Conservation (phyloP, 37 sponge, comb jelly and placozoan genomes). For the Petrosia ficiformis region DNA sequence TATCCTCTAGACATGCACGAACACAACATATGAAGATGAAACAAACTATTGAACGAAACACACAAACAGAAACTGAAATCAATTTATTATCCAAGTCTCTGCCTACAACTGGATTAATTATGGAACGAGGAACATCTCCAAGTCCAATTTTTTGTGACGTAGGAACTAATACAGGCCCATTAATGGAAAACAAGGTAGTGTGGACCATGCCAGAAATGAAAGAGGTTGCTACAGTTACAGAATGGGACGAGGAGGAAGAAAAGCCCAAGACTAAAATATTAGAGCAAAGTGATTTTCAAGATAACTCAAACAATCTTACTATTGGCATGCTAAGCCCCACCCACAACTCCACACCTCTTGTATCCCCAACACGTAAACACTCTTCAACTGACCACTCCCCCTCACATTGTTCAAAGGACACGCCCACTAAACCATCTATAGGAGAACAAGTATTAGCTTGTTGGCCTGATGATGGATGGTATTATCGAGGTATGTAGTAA, state of each 20-base stretch:
- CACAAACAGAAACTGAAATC: too few species aligned
- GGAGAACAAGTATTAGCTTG: slow-evolving; percentile 39
- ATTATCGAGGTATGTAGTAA: slow-evolving; percentile 20
- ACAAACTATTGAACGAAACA: too few species aligned
- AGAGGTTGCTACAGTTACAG: background rate
- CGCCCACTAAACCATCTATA: too few species aligned
- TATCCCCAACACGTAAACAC: background rate
- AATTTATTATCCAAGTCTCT: too few species aligned
- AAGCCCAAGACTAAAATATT: too few species aligned
- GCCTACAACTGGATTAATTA: background rate
- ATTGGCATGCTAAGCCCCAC: background rate
- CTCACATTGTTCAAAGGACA: too few species aligned
- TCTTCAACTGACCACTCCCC: too few species aligned
- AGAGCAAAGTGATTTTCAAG: background rate
- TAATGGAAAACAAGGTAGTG: background rate
- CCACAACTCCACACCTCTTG: background rate
- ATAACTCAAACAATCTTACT: background rate
- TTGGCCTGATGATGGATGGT: slow-evolving; percentile 81
- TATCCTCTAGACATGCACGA: background rate
- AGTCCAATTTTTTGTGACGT: background rate
- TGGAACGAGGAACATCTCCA: slow-evolving; percentile 1
- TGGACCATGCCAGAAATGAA: background rate
- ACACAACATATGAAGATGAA: too few species aligned
- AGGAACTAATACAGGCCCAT: background rate
- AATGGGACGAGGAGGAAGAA: too few species aligned